Evolutionary conservation across 2,113 vertebrate genomes (phyloP), one percentile per base, ranked within the genome.

Genomic region (Paradisaea rubra): DNA sequence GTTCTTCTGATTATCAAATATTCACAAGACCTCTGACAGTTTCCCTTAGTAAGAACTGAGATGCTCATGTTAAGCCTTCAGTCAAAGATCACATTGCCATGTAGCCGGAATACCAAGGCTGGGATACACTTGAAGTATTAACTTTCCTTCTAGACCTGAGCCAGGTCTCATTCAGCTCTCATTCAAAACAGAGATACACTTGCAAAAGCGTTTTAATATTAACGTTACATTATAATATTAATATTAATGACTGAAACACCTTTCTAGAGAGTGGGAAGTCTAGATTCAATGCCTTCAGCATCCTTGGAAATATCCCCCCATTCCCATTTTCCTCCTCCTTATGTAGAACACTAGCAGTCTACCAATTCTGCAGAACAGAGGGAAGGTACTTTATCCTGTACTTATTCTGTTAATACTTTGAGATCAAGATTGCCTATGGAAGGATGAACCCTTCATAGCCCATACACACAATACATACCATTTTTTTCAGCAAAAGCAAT

Each of bases 401-500:
- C 12, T 66, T 47, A 15, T 52, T 49, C 44, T 52, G 6, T 15
- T 74, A 71, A 45, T 33, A 82, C 4, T 59, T 68, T 28, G n/a
- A 83, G 21, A 66, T 49, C 7, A 88, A 77, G n/a, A 65, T 11
- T 84, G 50, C 13, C 63, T 76, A 9, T 2, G 19, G n/a, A 83
- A 65, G 68, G n/a, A 10, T 30, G 27, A 86, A 72, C 35, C 18
- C 5, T 28, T 68, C 20, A 72, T 8, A 80, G 12, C 4, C 20
- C 73, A 22, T 33, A 64, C 0, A 5, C 13, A 35, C 1, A 70
- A 86, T 52, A 97, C 97, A 1, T 98, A 99, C 99, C 99, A 79
- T 99, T 99, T 97, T 99, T 99, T 97, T 99, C 99, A 73, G 98
- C 99, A 95, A 99, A 99, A n/a, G 98, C 98, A 80, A 99, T 78